These are phyloP conservation scores for Origma solitaria DNA, from an alignment of 2,113 vertebrate genomes.

Conservation along the genomic window DNA sequence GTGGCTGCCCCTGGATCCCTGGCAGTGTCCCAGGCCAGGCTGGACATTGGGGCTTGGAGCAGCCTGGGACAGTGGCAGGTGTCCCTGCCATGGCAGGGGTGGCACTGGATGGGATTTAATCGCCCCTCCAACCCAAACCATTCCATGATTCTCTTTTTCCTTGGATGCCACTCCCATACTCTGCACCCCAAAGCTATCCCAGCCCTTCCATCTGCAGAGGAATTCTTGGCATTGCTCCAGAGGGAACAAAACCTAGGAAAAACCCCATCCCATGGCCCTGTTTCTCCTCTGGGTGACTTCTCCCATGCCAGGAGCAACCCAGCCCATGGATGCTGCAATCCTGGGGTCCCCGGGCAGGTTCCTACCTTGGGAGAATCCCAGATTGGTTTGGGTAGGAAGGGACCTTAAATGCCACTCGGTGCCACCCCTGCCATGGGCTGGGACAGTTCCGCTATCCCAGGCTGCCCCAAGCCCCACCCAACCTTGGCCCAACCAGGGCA, in stretches of 20 bases:
- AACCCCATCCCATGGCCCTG: rapidly evolving
- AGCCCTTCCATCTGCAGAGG: too few relatives aligned
- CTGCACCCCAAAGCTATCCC: background rate
- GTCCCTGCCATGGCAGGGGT: background rate
- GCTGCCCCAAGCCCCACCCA: background rate
- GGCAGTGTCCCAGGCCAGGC: background rate
- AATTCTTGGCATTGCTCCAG: background rate
- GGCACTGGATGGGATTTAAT: rapidly evolving
- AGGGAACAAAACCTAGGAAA: background rate
- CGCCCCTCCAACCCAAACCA: too few relatives aligned
- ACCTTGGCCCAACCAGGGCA: background rate
- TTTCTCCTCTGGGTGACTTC: background rate
- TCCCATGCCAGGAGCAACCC: rapidly evolving
- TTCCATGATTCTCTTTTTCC: background rate
- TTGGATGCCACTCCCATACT: background rate
- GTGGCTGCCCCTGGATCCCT: background rate
- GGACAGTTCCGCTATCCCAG: rapidly evolving
- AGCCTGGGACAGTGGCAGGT: background rate
- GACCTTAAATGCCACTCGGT: background rate
- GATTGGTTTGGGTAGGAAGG: rapidly evolving
- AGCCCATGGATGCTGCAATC: background rate
- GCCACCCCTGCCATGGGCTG: background rate
- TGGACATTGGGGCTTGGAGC: background rate
- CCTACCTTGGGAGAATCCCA: background rate
- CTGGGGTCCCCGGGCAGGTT: rapidly evolving